Evolutionary conservation across 2,888 invertebrate genomes (phyloP), one percentile per base, ranked within the genome.

Genomic region (Baronia brevicornis): DNA sequence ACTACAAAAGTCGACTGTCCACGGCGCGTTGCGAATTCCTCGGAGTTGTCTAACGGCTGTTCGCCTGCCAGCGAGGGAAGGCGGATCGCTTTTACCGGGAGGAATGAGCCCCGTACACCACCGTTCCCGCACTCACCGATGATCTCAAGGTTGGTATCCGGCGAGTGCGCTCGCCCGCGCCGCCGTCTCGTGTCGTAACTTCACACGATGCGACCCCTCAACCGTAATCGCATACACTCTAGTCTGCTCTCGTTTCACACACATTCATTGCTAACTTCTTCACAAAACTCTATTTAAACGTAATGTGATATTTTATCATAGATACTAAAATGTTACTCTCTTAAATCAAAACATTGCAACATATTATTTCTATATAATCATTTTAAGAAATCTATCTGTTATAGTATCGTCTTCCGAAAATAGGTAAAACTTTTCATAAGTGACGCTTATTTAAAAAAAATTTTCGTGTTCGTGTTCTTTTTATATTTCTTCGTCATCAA

Each of bases 21-120:
- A 47, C 54, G 60, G 66, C 67, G 69, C 63, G 70, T 65, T 68
- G 70, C 67, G 51, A 60, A 62, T 69, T 73, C 63, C 64, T 51
- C 64, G 65, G 72, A 73, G 68, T 73, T 68, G 58, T 59, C 64
- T 71, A 71, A 72, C 77, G 73, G 79, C 74, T 75, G 72, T 77
- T 77, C 79, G 77, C 75, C 71, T 74, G 64, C 60, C 63, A 60
- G 74, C 74, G 74, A 78, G 77, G 75, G 71, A 79, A 70, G 78
- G 79, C 78, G 77, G 58, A 68, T 59, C 60, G 63, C 65, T 65
- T 66, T 59, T 54, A 71, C 70, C 75, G 82, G 84, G 82, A 84
- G 82, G 80, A 80, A 84, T 84, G 84, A 82, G 80, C 80, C 80
- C 80, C 73, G 79, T 64, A 68, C 65, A 78, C 64, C 68, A 78